Conservation (phyloP, 2,797 vertebrate genomes). For the Chloroceryle amazona region DNA sequence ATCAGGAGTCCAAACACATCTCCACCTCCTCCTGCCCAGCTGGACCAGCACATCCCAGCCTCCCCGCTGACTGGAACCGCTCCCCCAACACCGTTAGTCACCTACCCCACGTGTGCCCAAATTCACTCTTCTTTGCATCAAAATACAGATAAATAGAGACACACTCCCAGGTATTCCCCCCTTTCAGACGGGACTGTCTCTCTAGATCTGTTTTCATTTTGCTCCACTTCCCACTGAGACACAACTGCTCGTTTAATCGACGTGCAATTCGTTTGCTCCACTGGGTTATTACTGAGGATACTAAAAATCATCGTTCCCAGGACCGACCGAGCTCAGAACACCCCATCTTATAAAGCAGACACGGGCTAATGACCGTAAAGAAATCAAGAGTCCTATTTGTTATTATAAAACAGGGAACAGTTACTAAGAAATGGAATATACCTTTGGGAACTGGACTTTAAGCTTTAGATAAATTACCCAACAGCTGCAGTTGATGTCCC, state of each 20-base stretch:
- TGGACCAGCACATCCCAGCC: not conserved
- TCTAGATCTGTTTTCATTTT: not conserved
- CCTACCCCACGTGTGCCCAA: accelerated
- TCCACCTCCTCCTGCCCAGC: not conserved
- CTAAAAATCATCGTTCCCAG: not conserved
- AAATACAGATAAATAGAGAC: accelerated
- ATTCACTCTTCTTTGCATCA: not conserved
- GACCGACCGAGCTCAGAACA: not conserved
- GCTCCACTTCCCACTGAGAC: not conserved
- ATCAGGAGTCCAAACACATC: not conserved
- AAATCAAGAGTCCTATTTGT: not conserved
- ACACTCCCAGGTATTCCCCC: accelerated
- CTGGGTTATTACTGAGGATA: not conserved
- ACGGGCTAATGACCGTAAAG: not conserved
- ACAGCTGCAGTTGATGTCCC: not conserved
- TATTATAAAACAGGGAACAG: constrained; percentile 1
- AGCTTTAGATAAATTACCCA: not conserved
- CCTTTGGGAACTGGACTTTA: not conserved
- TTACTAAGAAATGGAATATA: not conserved
- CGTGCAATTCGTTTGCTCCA: not conserved
- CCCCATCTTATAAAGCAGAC: not conserved
- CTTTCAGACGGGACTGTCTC: not conserved
- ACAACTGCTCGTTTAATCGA: not conserved
- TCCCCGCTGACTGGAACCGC: not conserved
- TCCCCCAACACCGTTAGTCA: not conserved